phyloP scores from a whole-genome alignment of 2,113 vertebrate genomes.

The Lasiurus borealis region DNA sequence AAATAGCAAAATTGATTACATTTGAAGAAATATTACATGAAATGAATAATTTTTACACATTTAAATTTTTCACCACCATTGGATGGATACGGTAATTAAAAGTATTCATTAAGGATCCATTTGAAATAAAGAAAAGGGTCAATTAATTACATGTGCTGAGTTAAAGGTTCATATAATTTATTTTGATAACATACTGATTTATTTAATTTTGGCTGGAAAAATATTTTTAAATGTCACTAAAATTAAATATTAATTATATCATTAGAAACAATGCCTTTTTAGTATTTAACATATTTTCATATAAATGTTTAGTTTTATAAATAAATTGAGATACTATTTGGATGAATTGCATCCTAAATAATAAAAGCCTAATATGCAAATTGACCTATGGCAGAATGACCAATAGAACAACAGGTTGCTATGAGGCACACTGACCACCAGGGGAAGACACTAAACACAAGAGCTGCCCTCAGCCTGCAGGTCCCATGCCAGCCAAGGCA shows the following conservation, averaged over 20 bases:
- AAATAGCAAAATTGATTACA: not conserved
- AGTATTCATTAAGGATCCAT: conserved; percentile 15
- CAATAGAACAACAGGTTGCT: too few species aligned
- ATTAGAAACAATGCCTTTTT: not conserved
- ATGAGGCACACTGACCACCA: too few species aligned
- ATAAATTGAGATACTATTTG: conserved; percentile 39
- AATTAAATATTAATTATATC: conserved; percentile 20
- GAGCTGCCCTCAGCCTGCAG: too few species aligned
- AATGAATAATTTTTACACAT: not conserved
- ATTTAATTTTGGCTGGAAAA: conserved; percentile 39
- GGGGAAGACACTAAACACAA: too few species aligned
- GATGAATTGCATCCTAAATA: not conserved
- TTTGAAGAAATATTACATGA: not conserved
- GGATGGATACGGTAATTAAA: not conserved
- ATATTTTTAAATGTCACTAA: conserved; percentile 23
- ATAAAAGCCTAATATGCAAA: too few species aligned
- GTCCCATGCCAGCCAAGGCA: too few species aligned
- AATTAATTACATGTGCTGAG: not conserved
- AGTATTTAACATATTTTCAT: conserved; percentile 38
- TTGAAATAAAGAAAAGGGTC: not conserved
- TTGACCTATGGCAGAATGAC: fast-evolving
- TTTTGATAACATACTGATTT: conserved; percentile 28
- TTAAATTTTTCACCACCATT: not conserved
- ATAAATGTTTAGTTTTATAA: conserved; percentile 43
- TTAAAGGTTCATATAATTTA: conserved; percentile 48